Base-by-base conservation (phyloP, 2,797 vertebrate genomes). In the Cygnus olor region DNA sequence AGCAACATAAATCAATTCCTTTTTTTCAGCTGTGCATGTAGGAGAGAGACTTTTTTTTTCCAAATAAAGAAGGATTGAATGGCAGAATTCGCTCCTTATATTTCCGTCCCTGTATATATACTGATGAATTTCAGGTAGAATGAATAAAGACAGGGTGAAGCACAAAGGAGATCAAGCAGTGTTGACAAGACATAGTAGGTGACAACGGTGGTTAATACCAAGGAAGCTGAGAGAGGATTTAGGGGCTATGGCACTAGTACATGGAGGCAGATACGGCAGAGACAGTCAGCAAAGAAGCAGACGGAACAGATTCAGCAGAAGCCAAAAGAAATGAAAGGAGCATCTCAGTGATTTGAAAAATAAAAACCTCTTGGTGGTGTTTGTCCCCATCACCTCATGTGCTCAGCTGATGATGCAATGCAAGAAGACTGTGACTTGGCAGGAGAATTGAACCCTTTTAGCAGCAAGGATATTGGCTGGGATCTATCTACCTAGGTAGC, bases 71-170 rank as follows among this genome's bases (percentile, higher is more conserved):
- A 88, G 74, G 68, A 61, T 22, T 60, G 57, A 92, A 94, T 83
- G n/a, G 69, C 54, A 80, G 32, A 89, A 42, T 68, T 85, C 69
- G 72, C 79, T 71, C 65, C 38, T 70, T 58, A 7, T 44, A 14
- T 72, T 78, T 89, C 71, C 0, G 3, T 57, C 58, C 72, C 25
- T 80, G 34, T 72, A 27, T 40, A 63, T 83, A 58, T 83, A 61
- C 81, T 89, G 91, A 93, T 92, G 72, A 96, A 96, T 95, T 95
- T 93, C 90, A 69, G 58, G 86, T 72, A 72, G 86, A 94, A 96
- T 72, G 76, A 94, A 86, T 89, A 70, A 85, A 94, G 90, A 87
- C 90, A 90, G 70, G 58, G 57, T 58, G 22, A 38, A 94, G 80
- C 69, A 90, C 85, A 90, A 91, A 91, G 68, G 51, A 91, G 69